Evolutionary conservation across 2,797 vertebrate genomes (phyloP), one percentile per base, ranked within the genome.

Genomic region (Pipistrellus kuhlii): DNA sequence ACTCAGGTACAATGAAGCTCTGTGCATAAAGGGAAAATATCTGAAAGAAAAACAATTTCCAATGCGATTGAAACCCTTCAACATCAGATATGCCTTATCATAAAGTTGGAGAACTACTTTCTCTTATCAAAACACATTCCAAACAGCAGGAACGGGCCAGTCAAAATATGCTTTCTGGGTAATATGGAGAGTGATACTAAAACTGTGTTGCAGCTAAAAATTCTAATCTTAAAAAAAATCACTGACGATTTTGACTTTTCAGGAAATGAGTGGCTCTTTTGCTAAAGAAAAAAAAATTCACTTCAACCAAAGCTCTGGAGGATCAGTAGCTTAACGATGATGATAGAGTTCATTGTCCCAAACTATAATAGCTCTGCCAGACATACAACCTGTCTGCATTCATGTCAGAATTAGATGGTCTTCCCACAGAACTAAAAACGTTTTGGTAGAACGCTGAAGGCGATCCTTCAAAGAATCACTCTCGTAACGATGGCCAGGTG

Each of bases 401-500:
- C 6, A 32, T 41, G 55, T 93, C 55, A 44, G 10, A 41, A 72
- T 66, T 88, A 88, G 96, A 94, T 69, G 15, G 46, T 94, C 84
- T 93, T 51, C 21, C 89, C 94, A 66, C 7, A 71, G 72, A 94
- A 96, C 35, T 66, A 71, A 94, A 95, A 97, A 97, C 96, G 88
- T 85, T 88, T 73, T 95, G 83, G 95, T 93, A 96, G 98, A 97
- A 97, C 96, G 98, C 93, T 97, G 97, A 97, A 81, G 51, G 91
- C 72, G 95, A 95, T 0, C 96, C 95, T 98, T 97, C 95, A 83
- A 77, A 94, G 94, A 94, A 73, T 2, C 53, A 48, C 87, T 95
- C 96, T 95, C 95, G 66, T 83, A 81, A 84, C 1, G 93, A 95
- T 13, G 96, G 82, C 88, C 55, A 41, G 94, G 85, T 94, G 27